phyloP scores from a whole-genome alignment of 2,888 invertebrate genomes.

The Cryptophagus acutangulus region DNA sequence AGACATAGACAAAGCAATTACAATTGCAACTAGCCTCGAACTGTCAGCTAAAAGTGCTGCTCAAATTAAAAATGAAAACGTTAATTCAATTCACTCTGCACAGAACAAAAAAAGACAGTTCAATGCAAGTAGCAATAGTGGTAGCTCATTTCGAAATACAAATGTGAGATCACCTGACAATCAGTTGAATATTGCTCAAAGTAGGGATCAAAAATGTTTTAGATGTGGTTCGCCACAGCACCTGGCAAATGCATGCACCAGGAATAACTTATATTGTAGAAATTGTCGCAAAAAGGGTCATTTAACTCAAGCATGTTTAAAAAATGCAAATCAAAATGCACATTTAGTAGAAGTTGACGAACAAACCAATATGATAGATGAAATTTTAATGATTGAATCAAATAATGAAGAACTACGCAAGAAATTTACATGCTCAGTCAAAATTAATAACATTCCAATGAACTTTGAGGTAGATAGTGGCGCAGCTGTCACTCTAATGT shows the following conservation, averaged over 20 bases:
- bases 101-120: too few species aligned
- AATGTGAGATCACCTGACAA: too few species aligned
- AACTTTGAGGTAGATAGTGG: conserved; percentile 10
- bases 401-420: conserved; percentile 3
- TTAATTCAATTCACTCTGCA: not conserved
- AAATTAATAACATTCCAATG: not conserved
- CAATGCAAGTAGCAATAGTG: too few species aligned
- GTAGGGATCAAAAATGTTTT: conserved; percentile 7
- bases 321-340: too few species aligned
- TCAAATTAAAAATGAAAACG: conserved; percentile 22
- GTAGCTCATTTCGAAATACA: too few species aligned
- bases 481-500: conserved; percentile 9
- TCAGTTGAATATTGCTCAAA: not conserved
- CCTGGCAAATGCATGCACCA: conserved; percentile 1
- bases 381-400: not conserved
- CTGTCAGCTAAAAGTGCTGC: conserved; percentile 21
- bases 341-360: too few species aligned
- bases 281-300: conserved; percentile 5
- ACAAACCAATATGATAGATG: conserved; percentile 3
- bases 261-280: conserved; percentile 1
- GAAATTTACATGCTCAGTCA: conserved; percentile 6
- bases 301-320: conserved; percentile 2
- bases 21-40: conserved; percentile 29
- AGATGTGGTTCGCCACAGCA: conserved; percentile 6
- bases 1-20: conserved; percentile 23